Evolutionary conservation across 2,888 invertebrate genomes (phyloP), one percentile per base, ranked within the genome.

Genomic region (Ellobium chinense): DNA sequence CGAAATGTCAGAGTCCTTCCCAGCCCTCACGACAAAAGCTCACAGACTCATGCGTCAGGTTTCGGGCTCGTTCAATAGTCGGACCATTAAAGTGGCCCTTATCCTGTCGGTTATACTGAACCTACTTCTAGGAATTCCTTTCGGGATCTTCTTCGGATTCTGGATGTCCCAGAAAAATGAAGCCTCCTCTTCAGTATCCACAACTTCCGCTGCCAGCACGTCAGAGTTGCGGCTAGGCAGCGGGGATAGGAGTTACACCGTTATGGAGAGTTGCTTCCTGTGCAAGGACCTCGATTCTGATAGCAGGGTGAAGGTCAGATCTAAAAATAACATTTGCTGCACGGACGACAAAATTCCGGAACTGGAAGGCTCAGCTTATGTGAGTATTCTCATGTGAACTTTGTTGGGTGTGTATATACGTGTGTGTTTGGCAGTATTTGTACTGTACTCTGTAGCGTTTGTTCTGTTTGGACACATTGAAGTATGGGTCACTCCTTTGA

Each of bases 61-160:
- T 36, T 75, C 75, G 31, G 76, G 73, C 3, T 81, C 81, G 12
- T 83, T 83, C 81, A 83, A 79, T 63, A 76, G 72, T 39, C 46
- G 81, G 62, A 83, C 83, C n/a, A 81, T 83, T 46, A 78, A 81
- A 60, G 79, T 81, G 60, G 76, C 79, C n/a, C 79, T 83, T 21
- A 76, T 83, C 18, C 46, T 81, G 37, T 83, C 83, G 4, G 72
- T 79, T 21, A 78, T 76, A 37, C 56, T 83, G 5, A 83, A 83
- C 83, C 56, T 83, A n/a, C 39, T 83, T 12, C 70, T 83, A 31
- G 81, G 75, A 37, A 72, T 83, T 54, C 79, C 79, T n/a, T 70
- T 83, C 62, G 83, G 83, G n/a, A 80, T 83, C 37, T 83, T 83
- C 56, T 76, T 83, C 39, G 83, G 83, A 5, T 75, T 83, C 62